These are phyloP conservation scores for Wasmannia auropunctata DNA, from an alignment of 1,140 invertebrate genomes.

Conservation along the genomic window DNA sequence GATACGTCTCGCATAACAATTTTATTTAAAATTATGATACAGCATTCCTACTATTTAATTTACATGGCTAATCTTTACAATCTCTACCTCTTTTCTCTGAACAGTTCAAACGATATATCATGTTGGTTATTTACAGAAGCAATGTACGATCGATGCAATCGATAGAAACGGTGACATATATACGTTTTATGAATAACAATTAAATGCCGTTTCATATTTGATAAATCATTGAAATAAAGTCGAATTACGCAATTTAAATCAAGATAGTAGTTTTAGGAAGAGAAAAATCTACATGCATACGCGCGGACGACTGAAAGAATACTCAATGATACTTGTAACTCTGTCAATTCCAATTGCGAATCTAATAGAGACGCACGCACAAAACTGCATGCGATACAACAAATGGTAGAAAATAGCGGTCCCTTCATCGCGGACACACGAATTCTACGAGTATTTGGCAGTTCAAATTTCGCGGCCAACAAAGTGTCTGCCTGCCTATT, in stretches of 20 bases:
- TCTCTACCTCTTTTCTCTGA: conserved; percentile 56
- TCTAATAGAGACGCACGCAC: neutral
- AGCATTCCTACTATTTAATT: conserved; percentile 75
- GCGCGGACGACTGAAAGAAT: neutral
- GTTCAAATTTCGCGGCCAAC: conserved; percentile 67
- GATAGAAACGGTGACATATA: neutral
- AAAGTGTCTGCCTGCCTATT: conserved; percentile 72
- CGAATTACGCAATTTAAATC: conserved; percentile 63
- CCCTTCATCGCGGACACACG: conserved; percentile 45
- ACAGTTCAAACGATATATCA: conserved; percentile 11
- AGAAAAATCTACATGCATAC: neutral
- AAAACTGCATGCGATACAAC: conserved; percentile 31
- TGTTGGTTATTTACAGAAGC: conserved; percentile 28
- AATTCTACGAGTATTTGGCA: conserved; percentile 84
- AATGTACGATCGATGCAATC: conserved; percentile 37
- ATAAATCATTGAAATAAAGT: conserved; percentile 49
- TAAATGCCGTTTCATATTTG: conserved; percentile 63
- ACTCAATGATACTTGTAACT: conserved; percentile 13
- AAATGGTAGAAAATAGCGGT: conserved; percentile 61
- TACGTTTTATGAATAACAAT: conserved; percentile 4
- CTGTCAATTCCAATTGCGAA: neutral
- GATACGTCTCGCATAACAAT: conserved; percentile 69
- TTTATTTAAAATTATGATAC: conserved; percentile 78
- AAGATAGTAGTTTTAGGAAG: neutral
- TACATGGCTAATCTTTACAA: conserved; percentile 76